Conservation (phyloP, 1,140 invertebrate species). For the Drosophila ogumai region DNA sequence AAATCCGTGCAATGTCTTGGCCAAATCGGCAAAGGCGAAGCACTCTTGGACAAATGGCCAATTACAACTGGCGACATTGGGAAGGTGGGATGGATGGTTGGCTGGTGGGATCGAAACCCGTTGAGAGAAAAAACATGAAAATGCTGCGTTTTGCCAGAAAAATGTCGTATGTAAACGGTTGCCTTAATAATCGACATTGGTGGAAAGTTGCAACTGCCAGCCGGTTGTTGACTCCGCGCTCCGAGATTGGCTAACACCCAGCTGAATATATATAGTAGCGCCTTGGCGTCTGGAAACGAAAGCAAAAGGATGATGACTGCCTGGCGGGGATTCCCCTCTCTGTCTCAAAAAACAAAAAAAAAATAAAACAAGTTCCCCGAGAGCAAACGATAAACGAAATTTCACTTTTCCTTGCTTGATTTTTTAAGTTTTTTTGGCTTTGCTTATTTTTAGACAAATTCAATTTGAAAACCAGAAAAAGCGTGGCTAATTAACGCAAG, state of each 20-base stretch:
- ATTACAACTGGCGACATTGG: slow-evolving; percentile 54
- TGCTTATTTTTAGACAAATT: slow-evolving; percentile 33
- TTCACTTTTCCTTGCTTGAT: slow-evolving; percentile 68
- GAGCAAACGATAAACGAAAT: slow-evolving; percentile 44
- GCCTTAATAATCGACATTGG: slow-evolving; percentile 81
- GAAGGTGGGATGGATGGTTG: not conserved
- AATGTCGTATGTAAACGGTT: slow-evolving; percentile 74
- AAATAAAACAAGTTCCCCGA: slow-evolving; percentile 34
- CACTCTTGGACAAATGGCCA: slow-evolving; percentile 62
- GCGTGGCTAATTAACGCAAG: slow-evolving; percentile 68
- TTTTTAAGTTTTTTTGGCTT: slow-evolving; percentile 13
- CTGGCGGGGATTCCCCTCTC: slow-evolving; percentile 13
- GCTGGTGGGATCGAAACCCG: slow-evolving; percentile 44
- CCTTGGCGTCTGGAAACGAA: slow-evolving; percentile 64
- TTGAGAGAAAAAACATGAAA: slow-evolving; percentile 56
- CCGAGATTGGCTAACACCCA: slow-evolving; percentile 46
- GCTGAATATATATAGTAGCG: slow-evolving; percentile 33
- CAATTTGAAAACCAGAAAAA: slow-evolving; percentile 40
- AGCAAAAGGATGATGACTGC: slow-evolving; percentile 71
- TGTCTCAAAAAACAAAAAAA: not conserved
- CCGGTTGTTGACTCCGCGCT: slow-evolving; percentile 57
- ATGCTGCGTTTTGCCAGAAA: slow-evolving; percentile 27
- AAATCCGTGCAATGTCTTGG: slow-evolving; percentile 48
- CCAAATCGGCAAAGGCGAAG: slow-evolving; percentile 35
- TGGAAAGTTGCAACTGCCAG: slow-evolving; percentile 69